Base-by-base conservation (phyloP, 2,888 invertebrate genomes). In the Trisateles emortualis region DNA sequence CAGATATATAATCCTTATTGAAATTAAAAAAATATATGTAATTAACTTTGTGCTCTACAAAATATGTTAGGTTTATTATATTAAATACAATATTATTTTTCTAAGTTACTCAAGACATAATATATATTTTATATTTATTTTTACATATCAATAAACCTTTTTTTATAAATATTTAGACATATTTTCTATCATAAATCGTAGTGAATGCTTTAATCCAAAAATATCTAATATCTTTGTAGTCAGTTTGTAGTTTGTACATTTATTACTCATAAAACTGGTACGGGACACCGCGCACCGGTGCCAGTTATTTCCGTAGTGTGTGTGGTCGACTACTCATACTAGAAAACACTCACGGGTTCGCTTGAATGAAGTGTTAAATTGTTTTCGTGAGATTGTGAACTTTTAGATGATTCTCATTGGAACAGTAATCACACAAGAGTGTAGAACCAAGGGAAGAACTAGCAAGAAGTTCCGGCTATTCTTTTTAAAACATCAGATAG, bases 141-240 rank as follows among this genome's bases (percentile, higher is more conserved):
- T n/a, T n/a, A n/a, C 16, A 40, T 29, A 26, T 26, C 9, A 42
- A 13, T 36, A 35, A 33, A 35, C 17, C 16, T 46, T n/a, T 6
- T 17, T 6, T 17, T 44, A 47, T 36, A 42, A 36, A 36, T 42
- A 38, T 52, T 54, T 14, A 44, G 48, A 52, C 36, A 32, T 2
- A 9, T 51, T 59, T 48, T 33, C 26, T 9, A n/a, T 26, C 40
- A 45, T 67, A 65, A 68, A 68, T 61, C 52, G 64, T 38, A 48
- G 32, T 4, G 26, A 52, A 57, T 39, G 55, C 51, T 59, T 68
- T 55, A 52, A 63, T 69, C 54, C 44, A 10, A 35, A 66, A 66
- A 66, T 69, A 69, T 51, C 33, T 40, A 26, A n/a, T 26, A 35
- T 52, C 62, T 67, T 67, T 69, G 62, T 69, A 67, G 51, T 66